phyloP scores from a whole-genome alignment of 2,113 vertebrate species.

The Antidorcas marsupialis region DNA sequence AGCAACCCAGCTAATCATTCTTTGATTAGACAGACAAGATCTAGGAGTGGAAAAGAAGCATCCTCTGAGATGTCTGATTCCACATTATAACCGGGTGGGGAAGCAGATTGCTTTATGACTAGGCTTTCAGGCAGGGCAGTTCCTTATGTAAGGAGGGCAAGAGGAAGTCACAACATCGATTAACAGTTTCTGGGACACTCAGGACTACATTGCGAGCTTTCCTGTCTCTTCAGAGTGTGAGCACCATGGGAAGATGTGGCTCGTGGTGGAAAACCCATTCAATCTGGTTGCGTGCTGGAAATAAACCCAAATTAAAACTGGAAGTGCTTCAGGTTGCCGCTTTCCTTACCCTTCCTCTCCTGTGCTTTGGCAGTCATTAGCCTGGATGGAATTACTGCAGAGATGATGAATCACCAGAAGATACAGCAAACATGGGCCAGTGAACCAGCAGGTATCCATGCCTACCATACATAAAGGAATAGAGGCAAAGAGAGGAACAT shows the following conservation, averaged over 20 bases:
- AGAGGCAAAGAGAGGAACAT: not conserved
- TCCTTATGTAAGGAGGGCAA: not conserved
- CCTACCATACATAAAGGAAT: not conserved
- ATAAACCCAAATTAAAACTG: not conserved
- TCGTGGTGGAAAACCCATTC: not conserved
- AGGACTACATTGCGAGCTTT: not conserved
- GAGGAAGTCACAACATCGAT: not conserved
- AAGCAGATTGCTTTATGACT: not conserved
- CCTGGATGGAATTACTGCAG: not conserved
- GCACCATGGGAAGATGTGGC: not conserved
- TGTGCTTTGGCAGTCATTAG: not conserved
- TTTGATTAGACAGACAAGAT: not conserved
- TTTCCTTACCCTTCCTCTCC: not conserved
- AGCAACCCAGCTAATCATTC: not conserved
- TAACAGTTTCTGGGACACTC: not conserved
- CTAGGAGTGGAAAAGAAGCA: not conserved
- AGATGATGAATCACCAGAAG: not conserved
- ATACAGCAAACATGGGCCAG: not conserved
- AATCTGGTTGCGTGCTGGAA: not conserved
- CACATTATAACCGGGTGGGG: not conserved
- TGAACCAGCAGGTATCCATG: not conserved
- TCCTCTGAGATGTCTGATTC: not conserved
- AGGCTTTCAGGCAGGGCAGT: not conserved
- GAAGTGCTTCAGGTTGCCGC: not conserved
- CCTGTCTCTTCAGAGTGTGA: not conserved